Base-by-base conservation (phyloP, 2,888 invertebrate species). In the Acheta domesticus region DNA sequence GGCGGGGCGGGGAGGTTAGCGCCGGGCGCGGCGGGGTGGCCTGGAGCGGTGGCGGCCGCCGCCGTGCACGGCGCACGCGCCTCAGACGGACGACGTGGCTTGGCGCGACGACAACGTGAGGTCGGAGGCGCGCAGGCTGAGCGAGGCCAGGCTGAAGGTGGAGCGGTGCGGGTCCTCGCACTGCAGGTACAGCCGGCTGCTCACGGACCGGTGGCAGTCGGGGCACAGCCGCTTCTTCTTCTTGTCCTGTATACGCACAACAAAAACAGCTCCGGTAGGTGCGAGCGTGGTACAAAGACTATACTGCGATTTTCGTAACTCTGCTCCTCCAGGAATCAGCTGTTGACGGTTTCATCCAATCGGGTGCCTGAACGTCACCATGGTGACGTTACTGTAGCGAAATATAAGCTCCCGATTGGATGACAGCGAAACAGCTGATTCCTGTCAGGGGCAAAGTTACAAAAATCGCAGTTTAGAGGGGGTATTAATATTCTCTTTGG, bases 141-240 rank as follows among this genome's bases (percentile, higher is more conserved):
- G 82, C 75, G 83, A 83, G 75, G 87, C 86, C 83, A 88, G 85
- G 82, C 87, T 88, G 85, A 88, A 87, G 84, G 87, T 88, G 84
- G 88, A 87, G 83, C 87, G 87, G 82, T 86, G 86, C 77, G 86
- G 85, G 82, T 88, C 87, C 80, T 88, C 88, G 83, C 88, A 88
- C 83, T 88, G 88, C 80, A 93, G 87, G 85, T 92, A 92, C 81
- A 92, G 87, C 77, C 92, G 88, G 76, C 93, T 93, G 84, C 90
- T 91, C 81, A 91, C 89, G 78, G 92, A 88, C 83, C 91, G 91
- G 85, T 92, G 92, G 84, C 93, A 93, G 83, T 93, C 92, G 1
- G 93, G 93, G 84, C 93, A 93, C 48, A 91, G 89, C 48, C 92
- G 89, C 82, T 91, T 90, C 85, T 91, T 89, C 84, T 91, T 90